These are phyloP conservation scores for Scopus umbretta DNA, from an alignment of 2,113 vertebrate genomes.

Conservation along the genomic window DNA sequence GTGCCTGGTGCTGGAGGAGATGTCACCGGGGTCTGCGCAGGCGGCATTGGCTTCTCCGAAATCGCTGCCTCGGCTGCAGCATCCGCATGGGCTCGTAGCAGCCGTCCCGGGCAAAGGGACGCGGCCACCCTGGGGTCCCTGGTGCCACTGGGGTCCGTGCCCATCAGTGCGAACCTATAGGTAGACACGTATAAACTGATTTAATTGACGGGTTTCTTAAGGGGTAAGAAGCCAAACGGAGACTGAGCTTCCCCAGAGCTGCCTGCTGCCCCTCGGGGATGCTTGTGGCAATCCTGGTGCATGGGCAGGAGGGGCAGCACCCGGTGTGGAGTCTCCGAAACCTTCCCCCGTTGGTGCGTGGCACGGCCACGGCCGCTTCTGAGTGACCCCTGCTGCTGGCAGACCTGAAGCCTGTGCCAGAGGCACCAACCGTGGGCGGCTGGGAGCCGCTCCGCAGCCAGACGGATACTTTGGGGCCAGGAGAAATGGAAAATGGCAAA, in stretches of 20 bases:
- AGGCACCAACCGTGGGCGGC: fast-evolving
- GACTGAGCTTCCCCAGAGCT: not conserved
- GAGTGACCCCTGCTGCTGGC: not conserved
- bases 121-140: fast-evolving
- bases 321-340: not conserved
- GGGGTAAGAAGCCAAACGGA: not conserved
- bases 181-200: not conserved
- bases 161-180: not conserved
- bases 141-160: fast-evolving
- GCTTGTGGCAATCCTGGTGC: fast-evolving
- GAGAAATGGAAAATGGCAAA: not conserved
- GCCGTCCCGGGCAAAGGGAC: fast-evolving
- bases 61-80: fast-evolving
- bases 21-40: fast-evolving
- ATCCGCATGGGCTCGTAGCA: fast-evolving
- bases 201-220: fast-evolving
- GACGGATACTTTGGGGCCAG: not conserved
- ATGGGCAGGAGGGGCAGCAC: not conserved
- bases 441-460: not conserved
- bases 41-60: fast-evolving
- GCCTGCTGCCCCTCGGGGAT: fast-evolving
- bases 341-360: fast-evolving
- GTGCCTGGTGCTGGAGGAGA: not conserved
- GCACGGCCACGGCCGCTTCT: fast-evolving
- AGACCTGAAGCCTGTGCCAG: fast-evolving